These are phyloP conservation scores for Caenorhabditis becei DNA, from an alignment of 2,888 invertebrate species.

Conservation along the genomic window DNA sequence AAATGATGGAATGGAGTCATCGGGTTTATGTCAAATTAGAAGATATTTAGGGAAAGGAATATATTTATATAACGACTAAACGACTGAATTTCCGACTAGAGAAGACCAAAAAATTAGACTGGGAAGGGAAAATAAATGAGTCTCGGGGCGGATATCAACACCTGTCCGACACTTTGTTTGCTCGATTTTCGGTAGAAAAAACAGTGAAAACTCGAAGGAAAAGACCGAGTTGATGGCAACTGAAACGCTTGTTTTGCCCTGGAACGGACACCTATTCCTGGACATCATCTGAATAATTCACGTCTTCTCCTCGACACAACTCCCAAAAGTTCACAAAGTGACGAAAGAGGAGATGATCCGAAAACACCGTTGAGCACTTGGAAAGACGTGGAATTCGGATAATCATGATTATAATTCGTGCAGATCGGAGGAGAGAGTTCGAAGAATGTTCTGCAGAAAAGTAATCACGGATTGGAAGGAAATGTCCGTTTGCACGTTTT, in stretches of 20 bases:
- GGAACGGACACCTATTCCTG: neutral
- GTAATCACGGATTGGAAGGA: neutral
- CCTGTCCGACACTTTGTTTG: too few relatives aligned
- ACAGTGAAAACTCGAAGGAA: too few relatives aligned
- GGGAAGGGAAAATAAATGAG: too few relatives aligned
- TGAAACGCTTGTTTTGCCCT: neutral
- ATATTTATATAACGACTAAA: too few relatives aligned
- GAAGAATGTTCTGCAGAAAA: slow-evolving; percentile 4
- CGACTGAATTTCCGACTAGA: too few relatives aligned
- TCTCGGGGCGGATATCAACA: too few relatives aligned
- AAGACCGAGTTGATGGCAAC: too few relatives aligned
- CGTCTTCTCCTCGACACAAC: neutral
- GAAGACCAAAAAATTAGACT: too few relatives aligned
- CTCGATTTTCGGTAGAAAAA: too few relatives aligned
- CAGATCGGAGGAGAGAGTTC: neutral
- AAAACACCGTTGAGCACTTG: neutral
- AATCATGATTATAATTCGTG: neutral
- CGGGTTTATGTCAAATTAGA: neutral
- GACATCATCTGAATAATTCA: neutral
- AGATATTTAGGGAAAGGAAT: neutral
- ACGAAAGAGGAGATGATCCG: neutral
- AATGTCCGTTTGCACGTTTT: neutral
- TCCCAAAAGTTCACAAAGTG: neutral
- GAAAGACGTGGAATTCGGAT: neutral
- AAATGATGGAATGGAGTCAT: neutral